Evolutionary conservation across 2,888 invertebrate species (phyloP).

Genomic region (Lamellibrachia satsuma): DNA sequence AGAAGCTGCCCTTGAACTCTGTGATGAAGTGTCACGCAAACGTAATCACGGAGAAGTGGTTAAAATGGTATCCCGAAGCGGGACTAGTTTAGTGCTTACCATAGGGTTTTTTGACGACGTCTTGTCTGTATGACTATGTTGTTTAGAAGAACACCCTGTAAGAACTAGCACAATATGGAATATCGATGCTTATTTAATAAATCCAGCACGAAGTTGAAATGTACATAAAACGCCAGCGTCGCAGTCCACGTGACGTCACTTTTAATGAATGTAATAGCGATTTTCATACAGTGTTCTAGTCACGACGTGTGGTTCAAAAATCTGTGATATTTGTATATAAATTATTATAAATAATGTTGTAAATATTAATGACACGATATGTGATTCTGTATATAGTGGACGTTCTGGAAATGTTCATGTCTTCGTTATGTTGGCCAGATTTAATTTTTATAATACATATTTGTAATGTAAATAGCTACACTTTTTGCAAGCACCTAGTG

Average conservation of each 20-base stretch:
- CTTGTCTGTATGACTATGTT: background rate
- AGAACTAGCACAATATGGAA: background rate
- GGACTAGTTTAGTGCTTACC: background rate
- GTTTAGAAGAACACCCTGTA: background rate
- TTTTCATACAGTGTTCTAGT: background rate
- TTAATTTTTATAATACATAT: background rate
- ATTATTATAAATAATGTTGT: conserved; percentile 10
- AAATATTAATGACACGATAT: background rate
- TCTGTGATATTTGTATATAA: background rate
- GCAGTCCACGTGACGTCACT: no score
- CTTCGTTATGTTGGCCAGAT: background rate
- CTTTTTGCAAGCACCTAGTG: background rate
- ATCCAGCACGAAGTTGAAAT: no score
- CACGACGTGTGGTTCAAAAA: background rate
- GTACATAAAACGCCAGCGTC: no score
- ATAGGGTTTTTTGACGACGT: background rate
- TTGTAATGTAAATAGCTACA: no score
- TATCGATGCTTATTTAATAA: background rate
- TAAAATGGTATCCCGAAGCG: conserved; percentile 8
- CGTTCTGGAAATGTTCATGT: no score
- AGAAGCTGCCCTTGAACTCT: background rate
- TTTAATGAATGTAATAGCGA: no score
- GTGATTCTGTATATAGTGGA: background rate
- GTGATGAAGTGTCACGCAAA: background rate
- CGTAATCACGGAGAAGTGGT: background rate